Evolutionary conservation across 2,888 invertebrate genomes (phyloP).

Genomic region (Ischnura elegans): DNA sequence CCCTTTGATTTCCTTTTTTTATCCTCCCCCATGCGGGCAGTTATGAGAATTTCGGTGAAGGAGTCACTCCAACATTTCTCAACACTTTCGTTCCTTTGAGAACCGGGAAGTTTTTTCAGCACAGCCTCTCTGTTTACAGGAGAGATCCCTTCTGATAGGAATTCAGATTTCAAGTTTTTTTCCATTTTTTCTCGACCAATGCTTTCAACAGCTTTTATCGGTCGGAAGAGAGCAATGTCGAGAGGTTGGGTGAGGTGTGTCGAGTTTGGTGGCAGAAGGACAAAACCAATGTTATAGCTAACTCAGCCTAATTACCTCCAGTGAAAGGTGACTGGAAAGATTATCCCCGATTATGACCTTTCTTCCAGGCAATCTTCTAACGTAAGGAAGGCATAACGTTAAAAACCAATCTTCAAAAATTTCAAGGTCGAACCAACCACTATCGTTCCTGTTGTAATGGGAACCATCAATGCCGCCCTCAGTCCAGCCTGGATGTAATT

Average conservation of each 20-base stretch:
- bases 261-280: constrained; percentile 73
- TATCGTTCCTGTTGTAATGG: background rate
- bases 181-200: no score
- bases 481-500: background rate
- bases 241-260: constrained; percentile 74
- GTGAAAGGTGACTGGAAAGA: constrained; percentile 74
- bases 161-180: no score
- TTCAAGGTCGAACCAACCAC: background rate
- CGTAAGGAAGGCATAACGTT: constrained; percentile 72
- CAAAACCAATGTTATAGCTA: constrained; percentile 74
- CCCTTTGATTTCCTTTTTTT: no score
- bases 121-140: no score
- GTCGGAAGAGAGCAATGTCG: constrained; percentile 74
- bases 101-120: no score
- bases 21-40: no score
- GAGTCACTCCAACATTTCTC: no score
- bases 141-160: no score
- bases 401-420: constrained; percentile 50
- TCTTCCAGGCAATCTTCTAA: constrained; percentile 71
- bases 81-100: no score
- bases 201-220: no score
- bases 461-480: background rate
- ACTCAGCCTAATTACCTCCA: constrained; percentile 73
- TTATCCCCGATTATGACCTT: constrained; percentile 76
- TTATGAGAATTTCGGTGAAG: no score